Base-by-base conservation (phyloP, 2,797 vertebrate species). In the Staurois parvus region DNA sequence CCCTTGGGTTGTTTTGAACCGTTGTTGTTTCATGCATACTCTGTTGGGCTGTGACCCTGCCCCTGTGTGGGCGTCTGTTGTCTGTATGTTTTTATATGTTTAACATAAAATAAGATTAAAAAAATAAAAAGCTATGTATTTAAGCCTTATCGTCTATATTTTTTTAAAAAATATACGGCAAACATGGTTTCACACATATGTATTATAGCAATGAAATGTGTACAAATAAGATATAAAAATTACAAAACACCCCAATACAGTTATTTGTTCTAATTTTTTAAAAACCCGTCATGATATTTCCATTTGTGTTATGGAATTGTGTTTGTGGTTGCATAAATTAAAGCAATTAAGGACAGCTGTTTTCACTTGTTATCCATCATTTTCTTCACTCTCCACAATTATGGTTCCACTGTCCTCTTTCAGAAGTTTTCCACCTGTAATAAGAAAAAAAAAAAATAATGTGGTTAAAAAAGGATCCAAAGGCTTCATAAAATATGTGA, bases 301-400 rank as follows among this genome's bases (percentile, higher is more conserved):
- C 19, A 5, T 56, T 29, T 4, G 5, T 15, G 28, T 66, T 66
- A 29, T 66, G 11, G 64, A 66, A 29, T 13, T 3, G 64, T 11
- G 19, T 15, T 13, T 3, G 64, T 11, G 19, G 4, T 29, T 29
- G n/a, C 29, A 66, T 29, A 66, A 29, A 19, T 66, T 6, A 66
- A 28, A 59, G 5, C 7, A 59, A 8, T 24, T n/a, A 59, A 9
- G 52, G 48, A 17, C 48, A 59, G 3, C 4, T 66, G 9, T 66
- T 12, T 29, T 28, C 9, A 29, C 26, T 64, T 37, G 88, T 88
- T 96, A 94, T 87, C 90, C 90, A 72, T 96, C 94, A 85, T 95
- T 96, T 91, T 98, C 97, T 32, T 97, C 96, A 72, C 96, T 96
- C 91, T 98, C 97, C 88, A 91, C 77, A 92, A 97, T 96, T 88